A percentile compares a stretch with the other conserved stretches of the same genome.
phyloP scores from a whole-genome alignment of 2,113 vertebrate genomes.

The Greenwoodochromis staneri region DNA sequence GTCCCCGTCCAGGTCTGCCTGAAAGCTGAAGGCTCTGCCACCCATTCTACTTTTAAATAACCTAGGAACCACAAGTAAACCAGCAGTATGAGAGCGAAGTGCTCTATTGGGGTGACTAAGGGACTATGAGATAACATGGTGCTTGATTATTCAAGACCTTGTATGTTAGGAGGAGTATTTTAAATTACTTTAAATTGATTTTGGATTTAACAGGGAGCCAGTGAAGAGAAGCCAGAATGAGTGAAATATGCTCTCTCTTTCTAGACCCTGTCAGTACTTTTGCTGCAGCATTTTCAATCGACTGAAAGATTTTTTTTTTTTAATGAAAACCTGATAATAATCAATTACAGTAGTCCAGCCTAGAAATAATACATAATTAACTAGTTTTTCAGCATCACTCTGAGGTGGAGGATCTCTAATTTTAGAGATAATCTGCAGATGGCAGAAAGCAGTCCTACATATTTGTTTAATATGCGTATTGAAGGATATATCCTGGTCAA shows the following conservation, averaged over 20 bases:
- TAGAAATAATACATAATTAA: not conserved
- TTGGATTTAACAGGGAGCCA: not conserved
- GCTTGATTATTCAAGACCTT: not conserved
- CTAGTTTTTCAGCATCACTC: not conserved
- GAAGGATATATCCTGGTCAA: not conserved
- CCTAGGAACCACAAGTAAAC: not conserved
- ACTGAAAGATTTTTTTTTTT: not conserved
- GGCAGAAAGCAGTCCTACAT: not conserved
- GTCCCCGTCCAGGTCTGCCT: not conserved
- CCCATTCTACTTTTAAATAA: not conserved
- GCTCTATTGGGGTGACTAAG: not conserved
- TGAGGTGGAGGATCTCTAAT: not conserved
- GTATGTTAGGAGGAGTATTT: not conserved
- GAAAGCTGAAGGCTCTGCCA: not conserved
- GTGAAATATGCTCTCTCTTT: not conserved
- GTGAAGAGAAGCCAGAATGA: not conserved
- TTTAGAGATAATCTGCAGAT: not conserved
- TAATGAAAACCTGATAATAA: not conserved
- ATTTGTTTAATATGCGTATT: not conserved
- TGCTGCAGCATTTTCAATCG: not conserved
- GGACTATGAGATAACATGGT: not conserved
- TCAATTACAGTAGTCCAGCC: not conserved
- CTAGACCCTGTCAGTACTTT: not conserved
- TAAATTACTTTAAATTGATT: not conserved
- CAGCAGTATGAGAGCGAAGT: not conserved